Evolutionary conservation across 2,888 invertebrate genomes (phyloP).

Genomic region (Drosophila eohydei): DNA sequence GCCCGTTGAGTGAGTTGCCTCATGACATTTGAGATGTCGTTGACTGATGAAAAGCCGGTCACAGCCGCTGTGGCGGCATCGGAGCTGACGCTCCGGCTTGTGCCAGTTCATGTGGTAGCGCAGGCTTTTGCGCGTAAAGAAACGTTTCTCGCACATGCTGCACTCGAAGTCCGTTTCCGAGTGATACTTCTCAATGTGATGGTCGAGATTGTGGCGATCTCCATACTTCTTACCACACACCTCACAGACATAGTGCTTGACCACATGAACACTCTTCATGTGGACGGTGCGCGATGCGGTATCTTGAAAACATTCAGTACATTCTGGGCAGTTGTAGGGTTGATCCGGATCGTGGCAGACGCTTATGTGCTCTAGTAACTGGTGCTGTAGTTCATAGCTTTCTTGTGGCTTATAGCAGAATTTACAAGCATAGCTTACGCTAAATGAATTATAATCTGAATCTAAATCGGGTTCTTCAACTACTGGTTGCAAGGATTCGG

Average conservation of each 20-base stretch:
- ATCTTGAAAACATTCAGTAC: slow-evolving; percentile 73
- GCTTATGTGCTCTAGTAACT: slow-evolving; percentile 74
- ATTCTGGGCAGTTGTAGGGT: slow-evolving; percentile 80
- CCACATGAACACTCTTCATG: slow-evolving; percentile 74
- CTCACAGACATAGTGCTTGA: slow-evolving; percentile 72
- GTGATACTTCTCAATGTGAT: slow-evolving; percentile 81
- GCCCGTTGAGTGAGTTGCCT: slow-evolving; percentile 73
- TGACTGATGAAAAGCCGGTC: slow-evolving; percentile 81
- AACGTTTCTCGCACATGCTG: slow-evolving; percentile 78
- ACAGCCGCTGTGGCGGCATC: slow-evolving; percentile 76
- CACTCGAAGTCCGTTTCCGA: slow-evolving; percentile 81
- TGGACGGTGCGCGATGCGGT: slow-evolving; percentile 82
- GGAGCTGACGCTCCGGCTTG: slow-evolving; percentile 76
- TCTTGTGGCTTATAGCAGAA: slow-evolving; percentile 75
- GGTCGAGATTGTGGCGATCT: slow-evolving; percentile 78
- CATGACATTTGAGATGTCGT: slow-evolving; percentile 78
- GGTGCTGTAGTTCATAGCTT: slow-evolving; percentile 70
- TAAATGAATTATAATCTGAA: slow-evolving; percentile 38
- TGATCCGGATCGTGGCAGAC: slow-evolving; percentile 67
- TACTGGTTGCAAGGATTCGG: slow-evolving; percentile 10
- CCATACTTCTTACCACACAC: slow-evolving; percentile 81
- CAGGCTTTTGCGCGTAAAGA: slow-evolving; percentile 80
- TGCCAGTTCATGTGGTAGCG: slow-evolving; percentile 83
- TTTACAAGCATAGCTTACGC: slow-evolving; percentile 73
- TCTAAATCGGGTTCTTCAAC: slow-evolving; percentile 22